Evolutionary conservation across 2,888 invertebrate genomes (phyloP).

Genomic region (Erebia palarica): DNA sequence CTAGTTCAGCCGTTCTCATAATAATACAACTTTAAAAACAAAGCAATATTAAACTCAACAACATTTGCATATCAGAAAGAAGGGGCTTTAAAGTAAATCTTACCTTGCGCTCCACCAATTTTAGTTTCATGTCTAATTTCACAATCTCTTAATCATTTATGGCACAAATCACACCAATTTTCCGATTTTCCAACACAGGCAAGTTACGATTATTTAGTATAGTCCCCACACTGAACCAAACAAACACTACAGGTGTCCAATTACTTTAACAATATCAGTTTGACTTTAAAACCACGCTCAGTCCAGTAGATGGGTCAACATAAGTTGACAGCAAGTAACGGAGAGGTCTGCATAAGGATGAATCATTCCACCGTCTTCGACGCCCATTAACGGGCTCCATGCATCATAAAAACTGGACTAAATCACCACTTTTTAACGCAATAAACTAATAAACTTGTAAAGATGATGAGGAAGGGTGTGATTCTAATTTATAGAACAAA

Average conservation of each 20-base stretch:
- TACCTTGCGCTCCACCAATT: constrained; percentile 15
- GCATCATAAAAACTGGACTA: constrained; percentile 19
- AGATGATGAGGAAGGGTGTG: background rate
- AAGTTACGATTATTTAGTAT: background rate
- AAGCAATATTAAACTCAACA: background rate
- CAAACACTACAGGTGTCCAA: constrained; percentile 15
- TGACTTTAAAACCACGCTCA: constrained; percentile 16
- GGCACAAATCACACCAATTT: constrained; percentile 12
- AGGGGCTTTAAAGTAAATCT: background rate
- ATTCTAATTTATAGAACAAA: constrained; percentile 8
- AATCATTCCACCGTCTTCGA: constrained; percentile 33
- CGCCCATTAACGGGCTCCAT: constrained; percentile 26
- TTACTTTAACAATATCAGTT: constrained; percentile 9
- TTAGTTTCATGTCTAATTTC: constrained; percentile 15
- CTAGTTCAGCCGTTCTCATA: background rate
- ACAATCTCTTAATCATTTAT: constrained; percentile 14
- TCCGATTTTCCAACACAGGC: background rate
- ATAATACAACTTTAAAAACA: background rate
- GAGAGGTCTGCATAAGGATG: constrained; percentile 30
- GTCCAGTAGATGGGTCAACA: constrained; percentile 5
- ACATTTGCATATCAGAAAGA: background rate
- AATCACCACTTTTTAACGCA: background rate
- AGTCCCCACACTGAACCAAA: constrained; percentile 11
- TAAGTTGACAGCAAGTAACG: constrained; percentile 28
- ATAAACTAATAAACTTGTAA: background rate